These are phyloP conservation scores for Palythoa grandis DNA, from an alignment of 92 coral and sea anemone genomes.

Conservation along the genomic window DNA sequence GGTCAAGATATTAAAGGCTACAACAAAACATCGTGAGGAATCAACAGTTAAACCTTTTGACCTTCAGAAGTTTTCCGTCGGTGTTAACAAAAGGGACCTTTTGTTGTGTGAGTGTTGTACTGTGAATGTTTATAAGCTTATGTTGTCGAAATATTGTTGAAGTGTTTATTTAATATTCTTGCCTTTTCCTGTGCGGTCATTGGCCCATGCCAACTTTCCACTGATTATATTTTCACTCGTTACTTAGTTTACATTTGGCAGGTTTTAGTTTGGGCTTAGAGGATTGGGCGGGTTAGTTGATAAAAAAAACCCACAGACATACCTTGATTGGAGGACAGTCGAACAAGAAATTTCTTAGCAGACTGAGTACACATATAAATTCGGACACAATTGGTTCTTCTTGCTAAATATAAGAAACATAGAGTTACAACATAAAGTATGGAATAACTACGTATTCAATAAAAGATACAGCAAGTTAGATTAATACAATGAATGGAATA, in stretches of 20 bases:
- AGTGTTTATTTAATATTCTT: no score
- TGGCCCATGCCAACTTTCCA: no score
- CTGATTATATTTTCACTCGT: no score
- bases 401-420: slow-evolving; percentile 42
- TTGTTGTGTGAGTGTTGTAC: no score
- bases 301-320: background rate
- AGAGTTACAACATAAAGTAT: background rate
- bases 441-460: background rate
- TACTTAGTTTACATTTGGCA: background rate
- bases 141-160: no score
- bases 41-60: no score
- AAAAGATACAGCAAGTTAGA: background rate
- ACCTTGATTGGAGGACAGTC: slow-evolving; percentile 1
- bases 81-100: no score
- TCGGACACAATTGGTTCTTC: slow-evolving; percentile 81
- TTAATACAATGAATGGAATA: background rate
- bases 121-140: no score
- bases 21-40: no score
- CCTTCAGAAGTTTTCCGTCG: no score
- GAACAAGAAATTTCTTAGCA: slow-evolving; percentile 78
- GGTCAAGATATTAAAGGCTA: no score
- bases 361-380: slow-evolving; percentile 60
- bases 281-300: background rate
- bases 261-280: background rate
- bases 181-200: no score